Evolutionary conservation across 2,113 vertebrate species (phyloP).

Genomic region (Chionomys nivalis): DNA sequence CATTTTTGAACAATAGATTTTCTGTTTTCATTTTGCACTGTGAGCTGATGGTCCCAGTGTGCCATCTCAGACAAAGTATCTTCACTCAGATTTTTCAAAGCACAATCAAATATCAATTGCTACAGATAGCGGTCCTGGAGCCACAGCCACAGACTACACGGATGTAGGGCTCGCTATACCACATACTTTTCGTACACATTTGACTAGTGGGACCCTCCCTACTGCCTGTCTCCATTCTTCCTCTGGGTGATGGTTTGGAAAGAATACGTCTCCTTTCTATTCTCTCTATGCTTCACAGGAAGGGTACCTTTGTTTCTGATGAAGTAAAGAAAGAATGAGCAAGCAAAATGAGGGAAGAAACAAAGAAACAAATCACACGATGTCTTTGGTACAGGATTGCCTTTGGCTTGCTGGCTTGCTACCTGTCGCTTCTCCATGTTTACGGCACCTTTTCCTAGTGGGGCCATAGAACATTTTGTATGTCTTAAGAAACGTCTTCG

Average conservation of each 20-base stretch:
- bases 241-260: neutral
- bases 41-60: accelerated
- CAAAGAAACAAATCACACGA: neutral
- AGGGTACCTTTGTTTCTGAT: neutral
- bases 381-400: neutral
- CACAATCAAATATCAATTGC: neutral
- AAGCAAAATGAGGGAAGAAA: neutral
- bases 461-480: neutral
- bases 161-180: accelerated
- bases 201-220: too few species aligned
- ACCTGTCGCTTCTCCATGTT: neutral
- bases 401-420: neutral
- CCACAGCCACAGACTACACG: too few species aligned
- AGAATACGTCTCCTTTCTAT: neutral
- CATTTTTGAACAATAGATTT: neutral
- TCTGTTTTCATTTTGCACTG: neutral
- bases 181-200: too few species aligned
- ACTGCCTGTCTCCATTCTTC: neutral
- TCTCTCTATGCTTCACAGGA: neutral
- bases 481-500: neutral
- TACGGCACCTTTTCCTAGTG: neutral
- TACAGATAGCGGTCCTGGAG: neutral
- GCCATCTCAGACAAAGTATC: neutral
- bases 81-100: neutral
- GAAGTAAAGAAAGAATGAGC: neutral